Conservation (phyloP, 1,140 invertebrate species). For the Drosophila chauvacae region DNA sequence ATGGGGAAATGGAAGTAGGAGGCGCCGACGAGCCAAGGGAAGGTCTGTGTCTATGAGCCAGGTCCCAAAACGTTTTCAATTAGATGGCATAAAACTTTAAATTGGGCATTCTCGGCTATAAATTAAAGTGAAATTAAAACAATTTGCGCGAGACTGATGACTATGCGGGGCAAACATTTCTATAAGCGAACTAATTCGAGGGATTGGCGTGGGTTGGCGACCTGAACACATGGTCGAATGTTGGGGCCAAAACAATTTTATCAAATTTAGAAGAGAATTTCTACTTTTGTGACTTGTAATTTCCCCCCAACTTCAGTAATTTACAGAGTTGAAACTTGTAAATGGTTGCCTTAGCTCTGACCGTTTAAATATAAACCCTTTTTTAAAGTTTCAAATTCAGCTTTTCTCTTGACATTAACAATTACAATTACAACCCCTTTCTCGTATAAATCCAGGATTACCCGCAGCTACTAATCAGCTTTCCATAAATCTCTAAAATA, state of each 20-base stretch:
- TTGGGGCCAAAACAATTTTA: constrained; percentile 35
- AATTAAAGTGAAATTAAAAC: constrained; percentile 54
- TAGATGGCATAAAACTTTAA: constrained; percentile 43
- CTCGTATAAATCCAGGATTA: background rate
- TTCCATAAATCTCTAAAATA: constrained; percentile 6
- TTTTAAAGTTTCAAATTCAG: background rate
- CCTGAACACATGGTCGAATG: constrained; percentile 28
- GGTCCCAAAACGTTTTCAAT: constrained; percentile 38
- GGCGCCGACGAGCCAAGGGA: background rate
- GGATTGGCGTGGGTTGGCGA: constrained; percentile 21
- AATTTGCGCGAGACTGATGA: constrained; percentile 28
- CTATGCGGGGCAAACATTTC: constrained; percentile 32
- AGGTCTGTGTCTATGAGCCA: constrained; percentile 20
- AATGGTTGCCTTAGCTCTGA: background rate
- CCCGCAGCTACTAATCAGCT: constrained; percentile 5
- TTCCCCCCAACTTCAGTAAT: background rate
- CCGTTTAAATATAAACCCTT: background rate
- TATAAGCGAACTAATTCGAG: constrained; percentile 22
- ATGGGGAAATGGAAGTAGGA: constrained; percentile 25
- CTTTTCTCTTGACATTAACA: background rate
- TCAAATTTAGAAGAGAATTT: constrained; percentile 13
- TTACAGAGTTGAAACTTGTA: background rate
- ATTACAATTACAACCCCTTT: background rate
- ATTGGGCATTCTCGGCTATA: constrained; percentile 43
- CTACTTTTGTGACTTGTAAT: background rate